Conservation (phyloP, 35 echinoderm and acorn worm species). For the Ptychodera flava region DNA sequence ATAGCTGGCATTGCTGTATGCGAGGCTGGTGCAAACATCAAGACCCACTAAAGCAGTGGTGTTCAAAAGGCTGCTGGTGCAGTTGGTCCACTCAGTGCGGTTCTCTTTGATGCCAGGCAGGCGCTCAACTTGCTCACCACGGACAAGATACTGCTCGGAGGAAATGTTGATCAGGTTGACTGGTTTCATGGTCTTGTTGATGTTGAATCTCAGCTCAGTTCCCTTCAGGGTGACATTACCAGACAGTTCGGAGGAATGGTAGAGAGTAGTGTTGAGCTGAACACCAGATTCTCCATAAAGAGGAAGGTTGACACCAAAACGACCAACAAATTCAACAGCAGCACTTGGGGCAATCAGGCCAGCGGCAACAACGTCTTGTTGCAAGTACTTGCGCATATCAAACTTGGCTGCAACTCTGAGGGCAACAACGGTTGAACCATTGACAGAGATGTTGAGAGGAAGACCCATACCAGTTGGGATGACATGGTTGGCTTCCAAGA, state of each 20-base stretch:
- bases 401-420: constrained; percentile 59
- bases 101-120: background rate
- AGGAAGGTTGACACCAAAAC: constrained; percentile 78
- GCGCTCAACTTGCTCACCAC: background rate
- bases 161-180: constrained; percentile 94
- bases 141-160: constrained; percentile 54
- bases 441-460: constrained; percentile 78
- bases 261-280: constrained; percentile 61
- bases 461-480: constrained; percentile 90
- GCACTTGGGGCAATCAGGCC: constrained; percentile 66
- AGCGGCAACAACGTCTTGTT: constrained; percentile 40
- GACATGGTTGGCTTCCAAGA: constrained; percentile 68
- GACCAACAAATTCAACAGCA: constrained; percentile 67
- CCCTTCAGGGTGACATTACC: constrained; percentile 83
- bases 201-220: constrained; percentile 67
- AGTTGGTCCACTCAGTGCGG: background rate
- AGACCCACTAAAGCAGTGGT: constrained; percentile 36
- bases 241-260: constrained; percentile 76
- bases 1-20: constrained; percentile 95
- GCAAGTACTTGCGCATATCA: constrained; percentile 18
- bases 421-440: constrained; percentile 64
- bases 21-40: constrained; percentile 62
- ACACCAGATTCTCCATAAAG: constrained; percentile 50
- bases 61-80: background rate
- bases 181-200: constrained; percentile 66